A percentile compares a stretch with the other conserved stretches of the same genome.
Evolutionary conservation across 2,113 vertebrate genomes (phyloP).

Genomic region (Taxidea taxus): DNA sequence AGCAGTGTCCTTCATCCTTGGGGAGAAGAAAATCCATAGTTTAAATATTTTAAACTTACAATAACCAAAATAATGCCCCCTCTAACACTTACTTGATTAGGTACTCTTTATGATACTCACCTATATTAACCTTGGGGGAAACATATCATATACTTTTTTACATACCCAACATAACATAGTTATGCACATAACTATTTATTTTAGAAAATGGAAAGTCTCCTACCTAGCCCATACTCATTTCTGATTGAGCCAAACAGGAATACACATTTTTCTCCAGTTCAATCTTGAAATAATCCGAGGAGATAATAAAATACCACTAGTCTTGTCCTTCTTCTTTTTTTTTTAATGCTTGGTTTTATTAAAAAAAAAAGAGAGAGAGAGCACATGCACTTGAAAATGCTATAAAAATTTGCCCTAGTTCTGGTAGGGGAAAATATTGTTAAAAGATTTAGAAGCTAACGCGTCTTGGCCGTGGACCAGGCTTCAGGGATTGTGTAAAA

Average conservation of each 20-base stretch:
- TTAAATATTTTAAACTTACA: conserved; percentile 78
- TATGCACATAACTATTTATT: background rate
- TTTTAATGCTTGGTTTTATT: conserved; percentile 16
- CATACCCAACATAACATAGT: background rate
- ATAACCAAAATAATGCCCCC: background rate
- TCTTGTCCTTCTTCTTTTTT: background rate
- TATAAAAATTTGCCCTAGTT: conserved; percentile 70
- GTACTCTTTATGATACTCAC: background rate
- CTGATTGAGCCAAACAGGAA: conserved; percentile 59
- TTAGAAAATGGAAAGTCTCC: background rate
- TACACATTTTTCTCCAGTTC: conserved; percentile 63
- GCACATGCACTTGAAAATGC: background rate
- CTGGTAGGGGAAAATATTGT: conserved; percentile 38
- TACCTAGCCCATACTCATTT: conserved; percentile 58
- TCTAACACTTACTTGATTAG: background rate
- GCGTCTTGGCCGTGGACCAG: conserved; percentile 4
- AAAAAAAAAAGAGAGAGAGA: background rate
- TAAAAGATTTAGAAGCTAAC: conserved; percentile 65
- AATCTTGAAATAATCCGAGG: conserved; percentile 73
- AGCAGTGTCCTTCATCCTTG: conserved; percentile 81
- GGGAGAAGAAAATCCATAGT: conserved; percentile 78
- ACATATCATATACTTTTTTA: background rate
- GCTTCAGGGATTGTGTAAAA: conserved; percentile 56
- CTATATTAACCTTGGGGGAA: background rate
- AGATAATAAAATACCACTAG: conserved; percentile 53